These are phyloP conservation scores for Okapia johnstoni DNA, from an alignment of 2,113 vertebrate species.

Conservation along the genomic window DNA sequence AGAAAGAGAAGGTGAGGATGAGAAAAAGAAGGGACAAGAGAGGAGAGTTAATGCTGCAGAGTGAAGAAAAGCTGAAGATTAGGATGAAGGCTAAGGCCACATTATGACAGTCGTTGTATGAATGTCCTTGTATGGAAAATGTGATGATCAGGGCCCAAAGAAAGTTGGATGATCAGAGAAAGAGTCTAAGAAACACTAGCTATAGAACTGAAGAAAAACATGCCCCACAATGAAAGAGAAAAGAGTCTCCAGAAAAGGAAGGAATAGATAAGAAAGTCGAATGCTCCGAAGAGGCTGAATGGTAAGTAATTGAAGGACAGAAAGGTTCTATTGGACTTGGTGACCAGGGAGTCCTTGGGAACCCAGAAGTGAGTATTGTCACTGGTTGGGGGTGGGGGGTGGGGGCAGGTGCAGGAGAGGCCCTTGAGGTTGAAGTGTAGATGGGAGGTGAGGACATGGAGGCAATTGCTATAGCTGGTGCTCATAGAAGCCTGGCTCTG, in stretches of 20 bases:
- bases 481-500: neutral
- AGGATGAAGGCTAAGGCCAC: neutral
- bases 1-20: neutral
- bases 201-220: neutral
- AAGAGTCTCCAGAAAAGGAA: neutral
- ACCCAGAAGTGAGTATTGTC: neutral
- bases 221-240: neutral
- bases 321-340: neutral
- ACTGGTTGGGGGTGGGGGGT: rapidly evolving
- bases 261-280: neutral
- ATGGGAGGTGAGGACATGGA: neutral
- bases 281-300: neutral
- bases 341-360: neutral
- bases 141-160: neutral
- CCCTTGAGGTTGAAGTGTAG: neutral
- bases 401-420: neutral
- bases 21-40: neutral
- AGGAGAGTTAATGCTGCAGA: neutral
- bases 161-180: neutral
- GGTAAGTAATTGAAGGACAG: neutral
- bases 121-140: neutral
- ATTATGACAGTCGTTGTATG: neutral
- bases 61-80: neutral
- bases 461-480: no score
- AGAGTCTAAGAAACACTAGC: neutral